Evolutionary conservation across 2,888 invertebrate genomes (phyloP).

Genomic region (Drosophila austrosaltans): DNA sequence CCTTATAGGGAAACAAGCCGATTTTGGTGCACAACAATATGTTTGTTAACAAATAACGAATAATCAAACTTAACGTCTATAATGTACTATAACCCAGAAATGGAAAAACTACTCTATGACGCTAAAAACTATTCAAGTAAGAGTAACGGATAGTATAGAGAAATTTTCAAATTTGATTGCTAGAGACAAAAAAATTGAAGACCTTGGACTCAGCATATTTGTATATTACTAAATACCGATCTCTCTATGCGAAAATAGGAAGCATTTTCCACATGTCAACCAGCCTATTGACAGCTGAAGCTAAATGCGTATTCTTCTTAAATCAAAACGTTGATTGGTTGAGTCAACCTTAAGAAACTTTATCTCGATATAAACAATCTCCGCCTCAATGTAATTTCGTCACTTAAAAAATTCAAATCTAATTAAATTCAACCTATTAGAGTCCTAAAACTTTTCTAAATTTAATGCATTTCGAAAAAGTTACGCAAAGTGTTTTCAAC

Average conservation of each 20-base stretch:
- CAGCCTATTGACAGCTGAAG: not conserved
- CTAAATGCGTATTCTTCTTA: not conserved
- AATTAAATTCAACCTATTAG: too few species aligned
- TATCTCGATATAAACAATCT: too few species aligned
- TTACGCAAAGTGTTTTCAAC: too few species aligned
- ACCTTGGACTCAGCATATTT: not conserved
- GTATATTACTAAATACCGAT: not conserved
- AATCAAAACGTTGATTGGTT: not conserved
- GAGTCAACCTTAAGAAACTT: not conserved
- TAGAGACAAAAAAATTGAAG: not conserved
- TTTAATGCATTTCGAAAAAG: too few species aligned
- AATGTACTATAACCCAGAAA: not conserved
- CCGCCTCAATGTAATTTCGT: too few species aligned
- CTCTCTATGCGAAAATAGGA: not conserved
- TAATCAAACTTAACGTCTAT: not conserved
- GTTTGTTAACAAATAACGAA: conserved; percentile 6
- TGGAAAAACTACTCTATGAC: conserved; percentile 1
- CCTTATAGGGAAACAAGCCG: conserved; percentile 1
- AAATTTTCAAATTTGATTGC: not conserved
- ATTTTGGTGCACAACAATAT: not conserved
- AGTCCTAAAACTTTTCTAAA: too few species aligned
- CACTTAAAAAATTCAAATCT: too few species aligned
- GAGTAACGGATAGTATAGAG: not conserved
- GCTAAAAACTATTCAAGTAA: not conserved
- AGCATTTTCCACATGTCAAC: not conserved